These are phyloP conservation scores for Oreocharis arfaki DNA, from an alignment of 2,113 vertebrate genomes.

Conservation along the genomic window DNA sequence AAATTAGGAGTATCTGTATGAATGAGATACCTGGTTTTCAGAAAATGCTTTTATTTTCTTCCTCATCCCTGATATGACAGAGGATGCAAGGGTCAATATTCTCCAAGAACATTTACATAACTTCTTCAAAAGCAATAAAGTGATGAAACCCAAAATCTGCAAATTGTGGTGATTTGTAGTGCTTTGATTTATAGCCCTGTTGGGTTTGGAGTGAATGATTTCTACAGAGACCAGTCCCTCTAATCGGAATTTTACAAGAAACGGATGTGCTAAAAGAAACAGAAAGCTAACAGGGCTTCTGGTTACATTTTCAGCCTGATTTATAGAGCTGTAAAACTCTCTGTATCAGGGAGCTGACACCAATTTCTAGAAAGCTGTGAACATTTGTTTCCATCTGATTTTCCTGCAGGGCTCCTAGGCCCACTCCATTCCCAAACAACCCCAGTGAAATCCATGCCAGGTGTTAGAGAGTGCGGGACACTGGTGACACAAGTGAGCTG, in stretches of 20 bases:
- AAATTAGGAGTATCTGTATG: background rate
- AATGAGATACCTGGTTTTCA: background rate
- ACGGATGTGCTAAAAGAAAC: conserved; percentile 71
- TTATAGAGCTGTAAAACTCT: conserved; percentile 68
- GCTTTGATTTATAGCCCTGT: conserved; percentile 54
- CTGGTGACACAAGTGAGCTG: background rate
- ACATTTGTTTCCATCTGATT: conserved; percentile 56
- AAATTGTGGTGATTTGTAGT: conserved; percentile 54
- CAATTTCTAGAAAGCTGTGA: conserved; percentile 62
- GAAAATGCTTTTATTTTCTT: background rate
- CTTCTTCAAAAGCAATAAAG: conserved; percentile 25
- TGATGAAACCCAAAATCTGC: conserved; percentile 46
- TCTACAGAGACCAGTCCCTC: conserved; percentile 61
- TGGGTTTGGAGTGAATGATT: conserved; percentile 60
- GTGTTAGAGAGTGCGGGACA: background rate
- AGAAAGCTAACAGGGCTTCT: conserved; percentile 64
- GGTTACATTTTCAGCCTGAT: conserved; percentile 69
- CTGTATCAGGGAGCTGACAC: conserved; percentile 62
- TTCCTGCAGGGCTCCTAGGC: conserved; percentile 23
- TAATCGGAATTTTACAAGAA: conserved; percentile 71
- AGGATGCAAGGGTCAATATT: background rate
- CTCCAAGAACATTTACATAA: background rate
- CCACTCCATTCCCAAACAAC: background rate
- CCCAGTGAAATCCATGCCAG: background rate
- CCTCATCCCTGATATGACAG: background rate